Evolutionary conservation across 1,140 invertebrate species (phyloP), one percentile per base, ranked within the genome.

Genomic region (Bombus superbus): DNA sequence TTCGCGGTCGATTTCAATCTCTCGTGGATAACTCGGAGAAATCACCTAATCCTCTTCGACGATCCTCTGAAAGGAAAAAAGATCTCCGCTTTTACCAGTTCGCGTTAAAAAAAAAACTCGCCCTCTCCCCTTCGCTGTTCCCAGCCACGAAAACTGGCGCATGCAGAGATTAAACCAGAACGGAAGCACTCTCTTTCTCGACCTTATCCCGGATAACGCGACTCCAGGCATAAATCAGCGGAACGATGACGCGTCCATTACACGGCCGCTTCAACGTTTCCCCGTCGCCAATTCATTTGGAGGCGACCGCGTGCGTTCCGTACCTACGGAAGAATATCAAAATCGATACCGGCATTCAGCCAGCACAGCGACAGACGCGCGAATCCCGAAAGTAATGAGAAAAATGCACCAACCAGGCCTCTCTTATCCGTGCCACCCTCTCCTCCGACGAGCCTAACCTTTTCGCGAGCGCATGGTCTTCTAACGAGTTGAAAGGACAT

Each of bases 381-480:
- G 73, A 53, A 44, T 79, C 77, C 80, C 86, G 75, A 85, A 89
- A 71, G 83, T 88, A 90, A 90, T 81, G 86, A 88, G 78, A 81
- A 76, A 80, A 89, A 79, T 74, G 75, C 66, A 66, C 8, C 73
- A 57, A 73, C 75, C 40, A 28, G 44, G 35, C 15, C 28, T 2
- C 69, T 32, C 28, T 38, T 44, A 13, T 35, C 42, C 62, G 62
- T 32, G n/a, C 2, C 62, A 32, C n/a, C 62, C 75, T 38, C 71
- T 32, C 28, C 59, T 62, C 28, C 59, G 10, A 3, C 59, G 59
- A 11, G 57, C 38, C 77, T 53, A 25, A 66, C 57, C 77, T 69
- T 80, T 68, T 68, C 44, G 62, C 77, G 18, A 53, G 47, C 47
- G 18, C 22, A 22, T 68, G 40, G 44, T 22, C 71, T 64, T 69